phyloP scores from a whole-genome alignment of 2,797 vertebrate genomes.

The Zenarchopterus dispar region DNA sequence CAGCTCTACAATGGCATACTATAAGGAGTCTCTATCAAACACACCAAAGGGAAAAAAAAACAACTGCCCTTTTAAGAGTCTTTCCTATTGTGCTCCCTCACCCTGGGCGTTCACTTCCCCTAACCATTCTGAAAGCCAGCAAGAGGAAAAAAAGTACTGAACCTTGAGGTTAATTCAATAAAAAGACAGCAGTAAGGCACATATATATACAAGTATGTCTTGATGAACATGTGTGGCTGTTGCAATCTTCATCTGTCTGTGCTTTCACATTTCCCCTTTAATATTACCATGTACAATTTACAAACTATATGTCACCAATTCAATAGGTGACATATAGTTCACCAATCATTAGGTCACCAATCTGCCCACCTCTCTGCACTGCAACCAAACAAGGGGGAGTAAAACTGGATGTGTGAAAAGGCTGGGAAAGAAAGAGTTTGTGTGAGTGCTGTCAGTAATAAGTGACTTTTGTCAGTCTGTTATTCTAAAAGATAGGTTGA shows the following conservation, averaged over 20 bases:
- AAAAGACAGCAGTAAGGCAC: conserved; percentile 44
- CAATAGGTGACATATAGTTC: too few species aligned
- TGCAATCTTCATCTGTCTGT: conserved; percentile 51
- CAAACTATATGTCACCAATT: conserved; percentile 75
- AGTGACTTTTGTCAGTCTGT: conserved; percentile 69
- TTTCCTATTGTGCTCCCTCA: conserved; percentile 62
- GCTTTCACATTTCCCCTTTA: conserved; percentile 27
- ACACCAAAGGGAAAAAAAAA: conserved; percentile 67
- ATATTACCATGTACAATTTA: conserved; percentile 66
- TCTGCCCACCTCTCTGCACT: conserved; percentile 61
- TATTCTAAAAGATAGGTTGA: conserved; percentile 66
- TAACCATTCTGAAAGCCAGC: conserved; percentile 57
- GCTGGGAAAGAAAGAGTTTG: too few species aligned
- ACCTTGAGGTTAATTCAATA: conserved; percentile 55
- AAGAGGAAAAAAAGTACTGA: conserved; percentile 52
- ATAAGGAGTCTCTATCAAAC: conserved; percentile 73
- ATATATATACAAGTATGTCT: conserved; percentile 9
- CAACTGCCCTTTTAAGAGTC: conserved; percentile 77
- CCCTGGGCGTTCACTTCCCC: conserved; percentile 32
- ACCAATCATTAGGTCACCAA: too few species aligned
- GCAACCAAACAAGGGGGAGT: conserved; percentile 50
- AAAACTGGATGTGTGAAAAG: too few species aligned
- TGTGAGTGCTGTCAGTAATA: too few species aligned
- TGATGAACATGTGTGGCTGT: conserved; percentile 16
- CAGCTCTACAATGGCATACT: conserved; percentile 74